Evolutionary conservation across 2,888 invertebrate species (phyloP), one percentile per base, ranked within the genome.

Genomic region (Bellardia pandia): DNA sequence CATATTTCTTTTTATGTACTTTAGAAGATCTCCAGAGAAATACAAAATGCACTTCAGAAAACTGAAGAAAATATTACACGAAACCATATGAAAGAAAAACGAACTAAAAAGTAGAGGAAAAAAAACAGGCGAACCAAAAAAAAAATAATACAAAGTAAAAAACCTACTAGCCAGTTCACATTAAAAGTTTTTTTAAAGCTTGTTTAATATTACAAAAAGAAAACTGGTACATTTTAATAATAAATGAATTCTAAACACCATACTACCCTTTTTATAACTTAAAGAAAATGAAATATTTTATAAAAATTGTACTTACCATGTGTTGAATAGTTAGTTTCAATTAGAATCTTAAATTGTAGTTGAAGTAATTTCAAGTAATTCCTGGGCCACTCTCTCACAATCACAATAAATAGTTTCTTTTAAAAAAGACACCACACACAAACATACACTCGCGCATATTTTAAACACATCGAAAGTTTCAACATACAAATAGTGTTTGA

Each of bases 61-160:
- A 42, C 45, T 62, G 56, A 85, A 77, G 56, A 77, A 80, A 77
- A 66, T 16, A 51, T 51, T 85, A 3, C 78, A 77, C 58, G 87
- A 87, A 87, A 79, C 85, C 87, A 85, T 82, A 87, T 75, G 33
- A 85, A 85, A 81, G 81, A 77, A 85, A 87, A 85, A 58, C 37
- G 58, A 75, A 76, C 51, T 42, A 62, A 81, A 77, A 81, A 40
- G 62, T 68, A 74, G 0, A 80, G 23, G 58, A 68, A 77, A 72
- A 77, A 72, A 66, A 53, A 45, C 51, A 85, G 23, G 11, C 69
- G 53, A 42, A 75, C 9, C n/a, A 23, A 64, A 16, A 80, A 71
- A 6, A 37, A 37, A 37, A 37, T 37, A 37, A 62, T 74, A 60
- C 13, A n/a, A 64, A 83, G n/a, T 23, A 23, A 48, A 69, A 74